Conservation (phyloP, 2,113 vertebrate species). For the Toxotes jaculatrix region DNA sequence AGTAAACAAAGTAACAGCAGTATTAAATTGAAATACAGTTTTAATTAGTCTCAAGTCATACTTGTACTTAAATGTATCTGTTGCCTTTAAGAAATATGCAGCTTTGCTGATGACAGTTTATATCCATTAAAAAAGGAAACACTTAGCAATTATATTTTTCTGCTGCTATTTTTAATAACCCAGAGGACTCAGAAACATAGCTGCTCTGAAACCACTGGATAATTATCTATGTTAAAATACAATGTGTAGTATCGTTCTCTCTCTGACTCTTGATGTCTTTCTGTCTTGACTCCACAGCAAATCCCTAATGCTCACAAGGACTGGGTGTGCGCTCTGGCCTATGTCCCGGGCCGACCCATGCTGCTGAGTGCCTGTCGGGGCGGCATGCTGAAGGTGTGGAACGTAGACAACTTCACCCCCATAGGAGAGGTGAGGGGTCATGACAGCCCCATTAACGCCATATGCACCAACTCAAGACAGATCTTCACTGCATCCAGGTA, state of each 20-base stretch:
- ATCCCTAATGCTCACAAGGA: constrained; percentile 98
- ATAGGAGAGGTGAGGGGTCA: constrained; percentile 96
- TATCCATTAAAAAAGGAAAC: constrained; percentile 9
- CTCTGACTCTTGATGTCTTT: constrained; percentile 9
- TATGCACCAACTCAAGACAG: constrained; percentile 95
- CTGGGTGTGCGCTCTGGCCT: constrained; percentile 97
- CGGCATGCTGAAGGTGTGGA: constrained; percentile 96
- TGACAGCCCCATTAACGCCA: constrained; percentile 96
- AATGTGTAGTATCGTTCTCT: not conserved
- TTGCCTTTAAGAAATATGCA: constrained; percentile 44
- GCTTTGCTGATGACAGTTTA: not conserved
- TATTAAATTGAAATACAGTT: constrained; percentile 34
- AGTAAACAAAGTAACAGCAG: constrained; percentile 38
- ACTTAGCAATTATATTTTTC: constrained; percentile 7
- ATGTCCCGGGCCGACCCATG: constrained; percentile 92
- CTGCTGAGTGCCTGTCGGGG: constrained; percentile 94
- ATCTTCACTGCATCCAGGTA: constrained; percentile 98
- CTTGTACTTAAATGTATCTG: constrained; percentile 45
- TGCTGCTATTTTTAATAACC: constrained; percentile 25
- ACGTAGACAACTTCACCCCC: constrained; percentile 94
- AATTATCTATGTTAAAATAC: not conserved
- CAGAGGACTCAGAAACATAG: not conserved
- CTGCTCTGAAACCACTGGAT: not conserved
- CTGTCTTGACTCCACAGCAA: constrained; percentile 86
- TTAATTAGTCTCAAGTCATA: constrained; percentile 13